Evolutionary conservation across 2,888 invertebrate species (phyloP), one percentile per base, ranked within the genome.

Genomic region (Nomada flava): DNA sequence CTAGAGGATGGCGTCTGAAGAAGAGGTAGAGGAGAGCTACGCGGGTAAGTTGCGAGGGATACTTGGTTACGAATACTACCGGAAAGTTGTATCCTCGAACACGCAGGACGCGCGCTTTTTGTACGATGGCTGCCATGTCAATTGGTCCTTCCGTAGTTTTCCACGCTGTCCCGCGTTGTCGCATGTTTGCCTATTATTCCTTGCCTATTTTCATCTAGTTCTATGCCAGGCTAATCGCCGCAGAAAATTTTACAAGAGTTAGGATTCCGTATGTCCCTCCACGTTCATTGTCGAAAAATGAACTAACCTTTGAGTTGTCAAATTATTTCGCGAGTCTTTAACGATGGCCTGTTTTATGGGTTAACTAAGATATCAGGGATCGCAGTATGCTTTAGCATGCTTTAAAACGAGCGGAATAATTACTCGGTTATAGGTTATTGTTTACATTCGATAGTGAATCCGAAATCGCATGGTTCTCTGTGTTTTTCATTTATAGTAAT

Each of bases 1-100:
- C 44, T 57, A 63, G 80, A 90, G 85, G 94, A 97, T 97, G 97
- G 97, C 97, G 94, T 97, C 97, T 87, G 97, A 97, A 92, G 97
- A 97, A 93, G 97, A 97, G 95, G 96, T 97, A 94, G 97, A 97
- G 92, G 98, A 97, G 94, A 96, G 96, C 94, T 97, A 96, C 93
- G 97, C 97, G 95, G 97, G 98, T 97, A 95, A 97, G 96, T 94
- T 74, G 23, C 23, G 13, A 10, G 57, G 23, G 23, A 64, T 59
- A 7, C 63, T 65, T 47, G 63, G 57, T 63, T 69, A 76, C 44
- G 76, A 81, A 84, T 75, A 83, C 84, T 78, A 75, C 87, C 88
- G 86, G 86, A 89, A 85, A 87, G 83, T 85, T 81, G 42, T 67
- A 68, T 82, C 85, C 81, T 86, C 85, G 78, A 62, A 15, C 87